Percentiles rank a stretch among this genome's conserved stretches.
Evolutionary conservation across 2,797 vertebrate species (phyloP).

Genomic region (Trematomus bernacchii): DNA sequence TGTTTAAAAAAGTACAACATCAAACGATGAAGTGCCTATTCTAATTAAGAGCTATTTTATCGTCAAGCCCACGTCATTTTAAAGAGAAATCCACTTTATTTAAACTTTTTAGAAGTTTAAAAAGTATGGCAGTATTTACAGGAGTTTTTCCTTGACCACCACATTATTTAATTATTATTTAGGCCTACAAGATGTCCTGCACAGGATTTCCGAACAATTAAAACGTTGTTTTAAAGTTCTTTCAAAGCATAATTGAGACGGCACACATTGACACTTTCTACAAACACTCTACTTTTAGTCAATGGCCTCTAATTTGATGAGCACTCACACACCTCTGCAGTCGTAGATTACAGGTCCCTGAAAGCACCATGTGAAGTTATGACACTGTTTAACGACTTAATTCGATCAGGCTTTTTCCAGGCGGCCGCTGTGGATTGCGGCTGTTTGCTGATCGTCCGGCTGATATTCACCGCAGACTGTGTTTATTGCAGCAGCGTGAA

Average conservation of each 20-base stretch:
- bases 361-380: conserved; percentile 52
- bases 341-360: not conserved
- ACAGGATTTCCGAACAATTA: not conserved
- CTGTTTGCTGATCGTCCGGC: conserved; percentile 53
- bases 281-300: conserved; percentile 15
- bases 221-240: conserved; percentile 10
- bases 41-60: no score
- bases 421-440: conserved; percentile 22
- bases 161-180: not conserved
- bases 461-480: conserved; percentile 9
- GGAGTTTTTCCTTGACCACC: not conserved
- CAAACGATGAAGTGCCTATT: fast-evolving
- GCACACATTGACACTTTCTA: conserved; percentile 30
- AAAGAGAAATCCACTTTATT: not conserved
- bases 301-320: conserved; percentile 58
- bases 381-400: conserved; percentile 66
- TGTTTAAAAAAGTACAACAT: not conserved
- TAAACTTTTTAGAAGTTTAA: not conserved
- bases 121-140: fast-evolving
- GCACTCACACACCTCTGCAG: conserved; percentile 7
- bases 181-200: no score
- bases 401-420: conserved; percentile 64
- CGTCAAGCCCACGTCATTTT: no score
- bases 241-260: conserved; percentile 12
- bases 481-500: conserved; percentile 54